A percentile compares a stretch with the other conserved stretches of the same genome.
These are phyloP conservation scores for Auanema sp. DNA, from an alignment of 2,888 invertebrate species.

Conservation along the genomic window DNA sequence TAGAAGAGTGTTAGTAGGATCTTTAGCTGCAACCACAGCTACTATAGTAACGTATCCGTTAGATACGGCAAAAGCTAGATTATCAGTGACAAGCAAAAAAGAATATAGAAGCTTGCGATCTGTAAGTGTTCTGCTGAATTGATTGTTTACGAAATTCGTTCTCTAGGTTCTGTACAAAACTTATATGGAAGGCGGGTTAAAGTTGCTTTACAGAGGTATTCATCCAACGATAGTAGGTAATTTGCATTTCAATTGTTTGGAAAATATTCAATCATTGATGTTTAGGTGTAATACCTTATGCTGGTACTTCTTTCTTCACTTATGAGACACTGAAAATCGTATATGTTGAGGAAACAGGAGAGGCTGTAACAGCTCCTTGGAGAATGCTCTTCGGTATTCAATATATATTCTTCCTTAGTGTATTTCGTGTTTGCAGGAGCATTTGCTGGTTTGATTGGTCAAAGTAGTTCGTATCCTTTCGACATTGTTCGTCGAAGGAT, in stretches of 20 bases:
- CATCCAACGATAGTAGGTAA: constrained; percentile 2
- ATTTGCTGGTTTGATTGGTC: constrained; percentile 85
- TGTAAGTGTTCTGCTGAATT: constrained; percentile 7
- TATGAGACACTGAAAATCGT: constrained; percentile 88
- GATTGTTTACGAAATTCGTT: not conserved
- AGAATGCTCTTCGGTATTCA: constrained; percentile 18
- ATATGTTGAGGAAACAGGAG: constrained; percentile 68
- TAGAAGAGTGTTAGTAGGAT: constrained; percentile 82
- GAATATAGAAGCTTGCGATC: constrained; percentile 31
- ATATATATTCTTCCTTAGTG: not conserved
- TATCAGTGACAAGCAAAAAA: constrained; percentile 36
- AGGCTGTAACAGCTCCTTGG: constrained; percentile 22
- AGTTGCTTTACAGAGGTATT: constrained; percentile 5
- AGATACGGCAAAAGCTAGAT: constrained; percentile 81
- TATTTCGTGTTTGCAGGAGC: constrained; percentile 27
- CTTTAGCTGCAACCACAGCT: constrained; percentile 91
- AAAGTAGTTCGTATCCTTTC: constrained; percentile 92
- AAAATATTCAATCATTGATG: constrained; percentile 3
- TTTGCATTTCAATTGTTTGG: not conserved
- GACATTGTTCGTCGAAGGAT: constrained; percentile 80
- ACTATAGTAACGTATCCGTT: constrained; percentile 92
- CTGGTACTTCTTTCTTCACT: constrained; percentile 84
- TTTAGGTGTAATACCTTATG: constrained; percentile 63
- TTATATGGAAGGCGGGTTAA: constrained; percentile 49
- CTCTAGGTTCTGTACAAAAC: constrained; percentile 31